Evolutionary conservation across 2,888 invertebrate genomes (phyloP), one percentile per base, ranked within the genome.

Genomic region (Neoitamus cyanurus): DNA sequence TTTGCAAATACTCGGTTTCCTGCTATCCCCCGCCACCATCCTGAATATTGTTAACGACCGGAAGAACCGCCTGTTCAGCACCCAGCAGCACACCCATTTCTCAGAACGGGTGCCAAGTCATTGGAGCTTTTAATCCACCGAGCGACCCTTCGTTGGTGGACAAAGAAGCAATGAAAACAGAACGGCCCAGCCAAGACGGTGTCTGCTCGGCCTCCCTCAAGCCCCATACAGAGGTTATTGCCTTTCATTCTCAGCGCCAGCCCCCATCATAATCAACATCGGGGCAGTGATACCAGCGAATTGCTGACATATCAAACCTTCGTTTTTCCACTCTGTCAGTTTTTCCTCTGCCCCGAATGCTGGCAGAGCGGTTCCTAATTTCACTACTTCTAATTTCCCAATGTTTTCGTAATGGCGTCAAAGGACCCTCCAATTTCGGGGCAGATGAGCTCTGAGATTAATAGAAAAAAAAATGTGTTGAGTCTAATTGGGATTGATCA

Each of bases 41-140:
- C 75, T 11, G 3, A 42, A 42, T 75, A 30, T 75, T 25, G 28
- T 13, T 75, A 37, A 75, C 75, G 75, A 46, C n/a, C 36, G 75
- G 42, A 75, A 75, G 42, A 73, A 42, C 37, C 42, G 75, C 75
- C 42, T 28, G 34, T 25, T 75, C 75, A 75, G 75, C 58, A 75
- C 6, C 37, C 75, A 46, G n/a, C 58, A 75, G 7, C 28, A 70
- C n/a, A 30, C 75, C 15, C 75, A 72, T 7, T 72, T 25, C 30
- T 7, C 72, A 9, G 37, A 72, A 72, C 42, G 20, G 20, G 20
- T 20, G 58, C 20, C 25, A 58, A 58, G 15, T 58, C 25, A 36
- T 37, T 15, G 73, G 73, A 37, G 73, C 37, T 36, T 73, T 73
- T 73, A 73, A 73, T 73, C 73, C 73, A 20, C 34, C 20, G 36